A percentile compares a stretch with the other conserved stretches of the same genome.
Evolutionary conservation across 2,113 vertebrate species (phyloP).

Genomic region (Noturus placidus): DNA sequence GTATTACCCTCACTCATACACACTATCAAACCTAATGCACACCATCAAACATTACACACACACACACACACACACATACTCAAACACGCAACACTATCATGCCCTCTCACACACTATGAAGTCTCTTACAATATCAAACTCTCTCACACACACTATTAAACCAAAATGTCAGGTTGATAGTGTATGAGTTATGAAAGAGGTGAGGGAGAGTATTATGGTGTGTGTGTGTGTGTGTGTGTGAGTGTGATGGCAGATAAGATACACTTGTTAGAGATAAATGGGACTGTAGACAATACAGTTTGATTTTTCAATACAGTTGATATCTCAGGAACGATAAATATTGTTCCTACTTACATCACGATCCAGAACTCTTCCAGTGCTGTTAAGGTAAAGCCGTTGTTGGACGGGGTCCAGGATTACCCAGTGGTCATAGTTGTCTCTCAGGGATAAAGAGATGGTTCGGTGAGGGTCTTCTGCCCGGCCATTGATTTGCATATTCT

Average conservation of each 20-base stretch:
- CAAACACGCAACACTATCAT: background rate
- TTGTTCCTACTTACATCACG: constrained; percentile 83
- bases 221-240: background rate
- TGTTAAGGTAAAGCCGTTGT: constrained; percentile 91
- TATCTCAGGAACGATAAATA: background rate
- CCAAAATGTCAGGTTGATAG: constrained; percentile 28
- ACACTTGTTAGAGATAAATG: background rate
- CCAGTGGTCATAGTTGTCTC: constrained; percentile 89
- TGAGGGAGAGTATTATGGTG: background rate
- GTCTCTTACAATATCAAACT: constrained; percentile 19
- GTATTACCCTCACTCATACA: background rate
- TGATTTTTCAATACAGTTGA: background rate
- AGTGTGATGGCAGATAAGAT: background rate
- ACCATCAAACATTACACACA: background rate
- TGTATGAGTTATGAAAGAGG: constrained; percentile 8
- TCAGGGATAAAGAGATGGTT: constrained; percentile 89
- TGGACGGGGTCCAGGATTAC: constrained; percentile 88
- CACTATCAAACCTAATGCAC: background rate
- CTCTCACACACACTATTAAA: constrained; percentile 9
- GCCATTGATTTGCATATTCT: constrained; percentile 97
- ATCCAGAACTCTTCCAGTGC: constrained; percentile 89
- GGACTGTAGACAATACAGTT: background rate
- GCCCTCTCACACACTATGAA: background rate
- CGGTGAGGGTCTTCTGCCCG: constrained; percentile 82
- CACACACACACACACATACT: background rate